Evolutionary conservation across 2,113 vertebrate genomes (phyloP), one percentile per base, ranked within the genome.

Genomic region (Forbesichthys papilliferus): DNA sequence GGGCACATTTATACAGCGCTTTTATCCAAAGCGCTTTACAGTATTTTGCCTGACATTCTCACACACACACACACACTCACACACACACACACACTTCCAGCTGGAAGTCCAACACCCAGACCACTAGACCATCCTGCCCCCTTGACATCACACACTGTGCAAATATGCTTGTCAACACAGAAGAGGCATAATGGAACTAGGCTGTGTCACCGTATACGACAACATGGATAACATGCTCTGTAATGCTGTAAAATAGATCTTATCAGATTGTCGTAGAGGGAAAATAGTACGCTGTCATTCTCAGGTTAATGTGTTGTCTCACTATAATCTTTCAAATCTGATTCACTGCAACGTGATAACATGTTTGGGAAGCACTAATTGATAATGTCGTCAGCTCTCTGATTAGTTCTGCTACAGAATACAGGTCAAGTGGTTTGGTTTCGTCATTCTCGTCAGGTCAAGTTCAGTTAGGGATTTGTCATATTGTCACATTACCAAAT

Each of bases 81-180:
- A 16, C 16, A 16, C 0, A 16, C 16, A 16, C 16, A 16, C 16
- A 16, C 16, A 16, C 16, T 16, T 16, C 16, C 16, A 16, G 16
- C 16, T 16, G 16, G 16, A 16, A 16, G 16, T 16, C 16, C 16
- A 16, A 16, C 16, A 16, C 16, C 16, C 16, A 16, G 16, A 16
- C 16, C 16, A 16, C 16, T 16, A 16, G 16, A 16, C 16, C 16
- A 16, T 16, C 16, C 16, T 16, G 16, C 16, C 16, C 16, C 16
- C 16, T 16, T 27, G 2, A 18, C 61, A 12, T 47, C 59, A 8
- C 53, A 48, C 36, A 34, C 3, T 8, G 54, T 9, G 42, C 11
- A 80, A 57, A 56, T 53, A 53, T 66, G 62, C 10, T 11, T 58
- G n/a, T 61, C 33, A 55, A 18, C 63, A 52, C 36, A 60, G 42